Evolutionary conservation across 92 coral and sea anemone genomes (phyloP), one percentile per base, ranked within the genome.

Genomic region (Porites divaricata): DNA sequence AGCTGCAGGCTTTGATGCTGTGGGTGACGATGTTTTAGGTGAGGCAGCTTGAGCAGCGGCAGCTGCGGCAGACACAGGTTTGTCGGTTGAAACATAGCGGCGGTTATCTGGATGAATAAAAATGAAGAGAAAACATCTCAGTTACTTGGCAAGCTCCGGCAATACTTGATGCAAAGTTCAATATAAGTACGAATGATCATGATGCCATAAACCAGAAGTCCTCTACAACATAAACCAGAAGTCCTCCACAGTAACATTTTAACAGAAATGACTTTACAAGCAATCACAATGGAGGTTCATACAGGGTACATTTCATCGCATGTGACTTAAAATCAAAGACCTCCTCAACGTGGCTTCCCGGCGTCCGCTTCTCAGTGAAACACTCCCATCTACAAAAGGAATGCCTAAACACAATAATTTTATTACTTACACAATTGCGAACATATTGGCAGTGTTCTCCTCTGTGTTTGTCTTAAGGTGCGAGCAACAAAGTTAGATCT

Each of bases 21-120:
- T 22, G 6, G 99, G 90, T 15, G 86, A 64, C 2, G 92, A 66
- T 56, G 95, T 56, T 71, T 83, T 88, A 14, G 87, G 86, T 2
- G 88, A 78, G 2, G 93, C 89, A 26, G 95, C 93, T 67, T 85
- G 90, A 63, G 97, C 93, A 63, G 97, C 93, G 70, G 97, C 94
- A 12, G 94, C 97, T 63, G 96, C 96, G 14, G 99, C 98, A 63
- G 98, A 95, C 63, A 92, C 96, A 21, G 93, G 98, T 73, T 92
- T 96, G 89, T 95, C 93, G 24, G 99, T 96, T 25, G 99, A 96
- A 82, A 96, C 99, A 90, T 88, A 87, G 22, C 98, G 94, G 73
- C 93, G 91, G 80, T 93, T 88, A 83, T 89, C 99, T 96, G 78
- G 28, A 79, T 49, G 20, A 76, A 49, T 28, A 11, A 71, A 75